Percentiles rank a stretch among this genome's conserved stretches.
These are phyloP conservation scores for Lagocephalus sceleratus DNA, from an alignment of 2,797 vertebrate species.

Conservation along the genomic window DNA sequence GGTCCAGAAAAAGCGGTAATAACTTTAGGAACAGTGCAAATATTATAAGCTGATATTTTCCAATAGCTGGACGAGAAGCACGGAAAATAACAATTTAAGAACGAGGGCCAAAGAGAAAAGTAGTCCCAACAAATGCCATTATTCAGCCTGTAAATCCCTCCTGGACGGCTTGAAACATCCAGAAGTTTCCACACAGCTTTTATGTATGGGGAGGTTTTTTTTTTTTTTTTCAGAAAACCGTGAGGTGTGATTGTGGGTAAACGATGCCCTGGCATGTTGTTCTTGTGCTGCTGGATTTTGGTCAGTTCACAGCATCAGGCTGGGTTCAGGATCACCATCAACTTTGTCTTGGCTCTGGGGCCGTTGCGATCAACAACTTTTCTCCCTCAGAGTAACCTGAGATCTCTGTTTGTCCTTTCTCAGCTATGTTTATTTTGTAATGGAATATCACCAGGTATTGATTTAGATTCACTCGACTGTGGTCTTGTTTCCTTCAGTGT, in stretches of 20 bases:
- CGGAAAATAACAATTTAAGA: constrained; percentile 54
- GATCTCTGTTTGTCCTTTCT: constrained; percentile 48
- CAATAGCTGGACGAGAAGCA: constrained; percentile 42
- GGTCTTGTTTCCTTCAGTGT: constrained; percentile 21
- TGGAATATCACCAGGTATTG: constrained; percentile 44
- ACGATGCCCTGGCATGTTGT: constrained; percentile 2
- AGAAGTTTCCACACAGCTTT: constrained; percentile 42
- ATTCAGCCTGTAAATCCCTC: too few species aligned
- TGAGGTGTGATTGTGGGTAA: neutral
- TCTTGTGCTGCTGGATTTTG: neutral
- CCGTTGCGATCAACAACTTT: constrained; percentile 28
- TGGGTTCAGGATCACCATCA: constrained; percentile 43
- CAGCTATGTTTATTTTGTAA: constrained; percentile 53
- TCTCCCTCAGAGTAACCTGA: constrained; percentile 36
- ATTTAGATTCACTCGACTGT: constrained; percentile 35
- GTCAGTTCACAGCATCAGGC: constrained; percentile 35
- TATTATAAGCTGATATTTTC: constrained; percentile 43
- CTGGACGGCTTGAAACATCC: constrained; percentile 9
- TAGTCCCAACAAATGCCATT: constrained; percentile 25
- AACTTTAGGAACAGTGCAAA: constrained; percentile 29
- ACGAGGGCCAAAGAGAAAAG: constrained; percentile 30
- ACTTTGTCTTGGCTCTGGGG: constrained; percentile 45
- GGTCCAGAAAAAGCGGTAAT: neutral
- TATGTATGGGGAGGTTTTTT: constrained; percentile 5
- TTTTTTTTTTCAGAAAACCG: neutral